Percentiles rank a stretch among this genome's conserved stretches.
phyloP scores from a whole-genome alignment of 2,888 invertebrate genomes.

The Sesamia inferens region DNA sequence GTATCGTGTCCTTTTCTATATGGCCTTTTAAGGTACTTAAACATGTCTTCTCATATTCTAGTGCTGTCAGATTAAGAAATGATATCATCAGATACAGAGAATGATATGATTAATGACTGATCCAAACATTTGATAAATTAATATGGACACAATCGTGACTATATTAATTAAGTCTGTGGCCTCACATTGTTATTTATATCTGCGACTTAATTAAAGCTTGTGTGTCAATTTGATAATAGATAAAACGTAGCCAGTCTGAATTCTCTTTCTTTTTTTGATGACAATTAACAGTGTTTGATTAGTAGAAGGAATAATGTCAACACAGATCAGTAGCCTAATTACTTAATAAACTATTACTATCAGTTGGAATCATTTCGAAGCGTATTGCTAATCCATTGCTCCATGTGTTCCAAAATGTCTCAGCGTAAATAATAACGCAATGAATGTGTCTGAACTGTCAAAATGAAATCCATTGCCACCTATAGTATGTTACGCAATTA shows the following conservation, averaged over 20 bases:
- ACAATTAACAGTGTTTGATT: no score
- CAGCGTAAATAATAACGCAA: no score
- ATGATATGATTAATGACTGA: constrained; percentile 59
- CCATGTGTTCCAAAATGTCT: no score
- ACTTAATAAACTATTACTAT: no score
- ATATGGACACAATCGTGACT: constrained; percentile 58
- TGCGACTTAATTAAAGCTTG: constrained; percentile 48
- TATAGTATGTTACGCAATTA: no score
- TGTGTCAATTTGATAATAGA: constrained; percentile 22
- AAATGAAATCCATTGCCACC: no score
- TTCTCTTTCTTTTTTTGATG: not conserved
- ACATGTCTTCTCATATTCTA: not conserved
- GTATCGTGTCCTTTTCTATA: not conserved
- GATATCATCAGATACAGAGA: constrained; percentile 37
- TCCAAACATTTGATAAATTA: constrained; percentile 60
- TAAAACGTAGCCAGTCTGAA: not conserved
- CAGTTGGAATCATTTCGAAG: no score
- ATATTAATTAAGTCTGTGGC: constrained; percentile 63
- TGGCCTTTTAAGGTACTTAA: no score
- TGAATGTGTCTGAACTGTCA: no score
- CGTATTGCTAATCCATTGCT: no score
- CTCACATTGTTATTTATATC: constrained; percentile 45
- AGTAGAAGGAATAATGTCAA: no score
- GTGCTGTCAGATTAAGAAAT: constrained; percentile 21
- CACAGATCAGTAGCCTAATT: no score